These are phyloP conservation scores for Troglohyphantes excavatus DNA, from an alignment of 2,888 invertebrate genomes.

Conservation along the genomic window DNA sequence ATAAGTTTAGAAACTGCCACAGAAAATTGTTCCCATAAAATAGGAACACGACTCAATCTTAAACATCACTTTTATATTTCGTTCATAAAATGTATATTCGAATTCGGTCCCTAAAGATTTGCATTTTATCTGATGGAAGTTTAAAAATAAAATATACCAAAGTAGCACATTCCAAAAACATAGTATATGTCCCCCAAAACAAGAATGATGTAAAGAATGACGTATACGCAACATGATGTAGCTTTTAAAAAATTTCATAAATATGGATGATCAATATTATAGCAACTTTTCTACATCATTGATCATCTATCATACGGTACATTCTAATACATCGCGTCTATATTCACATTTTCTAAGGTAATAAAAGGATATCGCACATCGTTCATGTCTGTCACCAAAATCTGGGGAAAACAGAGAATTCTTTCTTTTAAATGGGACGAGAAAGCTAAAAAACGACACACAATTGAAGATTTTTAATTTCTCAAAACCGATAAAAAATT, in stretches of 20 bases:
- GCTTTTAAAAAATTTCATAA: neutral
- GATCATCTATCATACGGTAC: neutral
- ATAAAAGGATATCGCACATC: neutral
- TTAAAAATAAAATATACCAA: neutral
- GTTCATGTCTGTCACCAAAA: neutral
- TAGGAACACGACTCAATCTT: too few species aligned
- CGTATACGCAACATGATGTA: neutral
- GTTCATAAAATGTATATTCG: neutral
- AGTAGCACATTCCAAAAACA: neutral
- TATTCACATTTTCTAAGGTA: neutral
- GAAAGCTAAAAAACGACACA: too few species aligned
- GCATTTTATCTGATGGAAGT: neutral
- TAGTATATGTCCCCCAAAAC: neutral
- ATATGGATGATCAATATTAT: constrained; percentile 6
- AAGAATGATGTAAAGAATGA: neutral
- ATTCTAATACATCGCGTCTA: neutral
- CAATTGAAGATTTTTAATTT: too few species aligned
- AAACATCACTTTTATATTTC: neutral
- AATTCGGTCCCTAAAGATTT: neutral
- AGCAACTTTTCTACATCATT: neutral
- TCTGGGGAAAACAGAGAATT: neutral
- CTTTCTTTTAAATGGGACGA: too few species aligned
- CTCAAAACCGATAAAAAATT: too few species aligned
- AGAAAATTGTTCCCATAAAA: too few species aligned
- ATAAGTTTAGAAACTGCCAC: too few species aligned